phyloP scores from a whole-genome alignment of 2,888 invertebrate genomes.

The Ypsolopha scabrella region DNA sequence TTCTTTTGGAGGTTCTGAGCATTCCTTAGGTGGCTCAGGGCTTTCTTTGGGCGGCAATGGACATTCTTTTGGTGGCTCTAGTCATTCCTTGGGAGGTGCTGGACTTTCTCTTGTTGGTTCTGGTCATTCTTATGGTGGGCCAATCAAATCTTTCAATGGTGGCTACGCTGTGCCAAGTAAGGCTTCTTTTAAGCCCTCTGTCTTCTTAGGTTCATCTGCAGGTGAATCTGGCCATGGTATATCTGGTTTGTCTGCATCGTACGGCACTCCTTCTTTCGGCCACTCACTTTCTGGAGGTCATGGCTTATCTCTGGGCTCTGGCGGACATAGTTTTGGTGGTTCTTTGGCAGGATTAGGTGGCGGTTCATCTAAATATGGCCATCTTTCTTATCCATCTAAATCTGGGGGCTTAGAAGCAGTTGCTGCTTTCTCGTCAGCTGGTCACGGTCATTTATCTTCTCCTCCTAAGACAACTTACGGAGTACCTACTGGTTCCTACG shows the following conservation, averaged over 20 bases:
- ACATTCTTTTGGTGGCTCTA: slow-evolving; percentile 5
- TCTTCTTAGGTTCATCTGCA: slow-evolving; percentile 49
- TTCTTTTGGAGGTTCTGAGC: slow-evolving; percentile 7
- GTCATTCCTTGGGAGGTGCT: slow-evolving; percentile 6
- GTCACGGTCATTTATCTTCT: slow-evolving; percentile 34
- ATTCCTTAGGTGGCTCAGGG: slow-evolving; percentile 5
- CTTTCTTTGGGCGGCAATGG: slow-evolving; percentile 4
- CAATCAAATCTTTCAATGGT: slow-evolving; percentile 30
- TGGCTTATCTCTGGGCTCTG: slow-evolving; percentile 18
- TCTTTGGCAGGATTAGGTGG: slow-evolving; percentile 33
- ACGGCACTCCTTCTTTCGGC: slow-evolving; percentile 35
- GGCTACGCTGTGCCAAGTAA: slow-evolving; percentile 38
- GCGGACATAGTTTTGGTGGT: slow-evolving; percentile 35
- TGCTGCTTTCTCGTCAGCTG: slow-evolving; percentile 23
- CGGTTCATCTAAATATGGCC: slow-evolving; percentile 37
- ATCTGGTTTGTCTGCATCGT: slow-evolving; percentile 34
- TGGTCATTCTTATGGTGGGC: slow-evolving; percentile 10
- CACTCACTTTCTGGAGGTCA: not conserved
- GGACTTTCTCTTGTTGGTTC: slow-evolving; percentile 8
- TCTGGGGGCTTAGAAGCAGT: slow-evolving; percentile 21
- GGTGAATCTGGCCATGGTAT: slow-evolving; percentile 39
- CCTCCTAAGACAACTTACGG: slow-evolving; percentile 45
- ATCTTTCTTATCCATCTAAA: slow-evolving; percentile 40
- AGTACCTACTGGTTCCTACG: slow-evolving; percentile 33
- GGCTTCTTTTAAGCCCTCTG: slow-evolving; percentile 55